Evolutionary conservation across 64 coral and sea anemone species (phyloP).

Genomic region (Porites lutea): DNA sequence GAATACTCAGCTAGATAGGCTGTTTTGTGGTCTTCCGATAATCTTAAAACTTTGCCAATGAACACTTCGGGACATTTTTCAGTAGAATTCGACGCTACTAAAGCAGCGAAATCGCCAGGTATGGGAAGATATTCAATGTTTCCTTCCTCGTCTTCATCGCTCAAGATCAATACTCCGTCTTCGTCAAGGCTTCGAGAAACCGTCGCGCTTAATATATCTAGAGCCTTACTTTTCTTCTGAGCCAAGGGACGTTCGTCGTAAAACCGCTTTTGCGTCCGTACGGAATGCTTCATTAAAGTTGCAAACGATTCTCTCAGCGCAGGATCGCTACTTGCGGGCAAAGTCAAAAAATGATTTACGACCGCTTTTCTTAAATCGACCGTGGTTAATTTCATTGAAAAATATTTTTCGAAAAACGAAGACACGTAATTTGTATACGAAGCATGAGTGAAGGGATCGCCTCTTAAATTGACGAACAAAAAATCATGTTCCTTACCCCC

Average conservation of each 20-base stretch:
- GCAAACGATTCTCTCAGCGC: constrained; percentile 6
- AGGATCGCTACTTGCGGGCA: constrained; percentile 1
- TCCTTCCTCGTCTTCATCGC: neutral
- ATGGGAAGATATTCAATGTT: neutral
- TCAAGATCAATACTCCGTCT: neutral
- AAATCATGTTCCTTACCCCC: constrained; percentile 6
- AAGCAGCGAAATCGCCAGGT: neutral
- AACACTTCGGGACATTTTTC: constrained; percentile 2
- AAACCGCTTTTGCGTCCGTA: neutral
- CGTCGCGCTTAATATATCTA: neutral
- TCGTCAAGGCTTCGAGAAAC: neutral
- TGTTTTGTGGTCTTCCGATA: constrained; percentile 11
- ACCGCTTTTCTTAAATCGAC: neutral
- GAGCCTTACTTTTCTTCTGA: constrained; percentile 13
- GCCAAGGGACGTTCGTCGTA: constrained; percentile 23
- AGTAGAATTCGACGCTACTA: constrained; percentile 17
- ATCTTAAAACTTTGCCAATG: neutral
- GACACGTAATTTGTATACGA: constrained; percentile 24
- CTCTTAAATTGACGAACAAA: neutral
- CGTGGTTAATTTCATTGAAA: neutral
- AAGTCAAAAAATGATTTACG: neutral
- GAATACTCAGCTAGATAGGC: neutral
- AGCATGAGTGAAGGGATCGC: neutral
- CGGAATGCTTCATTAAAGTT: constrained; percentile 16
- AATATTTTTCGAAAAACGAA: constrained; percentile 15